These are phyloP conservation scores for Sapajus apella DNA, from an alignment of 2,113 vertebrate genomes.

Conservation along the genomic window DNA sequence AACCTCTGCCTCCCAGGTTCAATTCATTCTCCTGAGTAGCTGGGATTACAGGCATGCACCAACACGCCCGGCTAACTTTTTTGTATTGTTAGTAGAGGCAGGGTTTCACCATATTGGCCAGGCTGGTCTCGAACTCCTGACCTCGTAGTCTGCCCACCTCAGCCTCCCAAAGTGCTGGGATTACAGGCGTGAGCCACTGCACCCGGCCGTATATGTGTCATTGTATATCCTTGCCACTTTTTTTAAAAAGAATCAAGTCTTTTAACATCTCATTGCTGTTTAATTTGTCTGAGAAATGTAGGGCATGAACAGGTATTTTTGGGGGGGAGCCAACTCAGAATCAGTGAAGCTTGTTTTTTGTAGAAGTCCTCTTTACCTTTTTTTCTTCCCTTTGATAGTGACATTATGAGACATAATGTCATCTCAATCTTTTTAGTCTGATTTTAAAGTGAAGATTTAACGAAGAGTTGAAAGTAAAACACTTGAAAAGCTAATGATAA, in stretches of 20 bases:
- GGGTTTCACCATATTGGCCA: too few relatives aligned
- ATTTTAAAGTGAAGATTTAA: slow-evolving; percentile 39
- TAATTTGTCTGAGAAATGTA: slow-evolving; percentile 26
- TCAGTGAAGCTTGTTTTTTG: neutral
- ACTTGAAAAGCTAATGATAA: slow-evolving; percentile 5
- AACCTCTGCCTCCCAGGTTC: too few relatives aligned
- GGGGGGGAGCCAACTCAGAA: neutral
- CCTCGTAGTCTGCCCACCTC: too few relatives aligned
- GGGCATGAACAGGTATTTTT: neutral
- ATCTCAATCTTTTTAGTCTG: neutral
- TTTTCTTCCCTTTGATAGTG: neutral
- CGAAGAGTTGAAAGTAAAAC: slow-evolving; percentile 30
- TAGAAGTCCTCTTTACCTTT: neutral
- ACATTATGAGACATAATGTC: neutral
- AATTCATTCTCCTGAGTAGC: too few relatives aligned
- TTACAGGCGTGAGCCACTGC: too few relatives aligned
- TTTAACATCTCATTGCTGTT: neutral
- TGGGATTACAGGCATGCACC: too few relatives aligned
- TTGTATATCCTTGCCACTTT: neutral
- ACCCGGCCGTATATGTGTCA: neutral
- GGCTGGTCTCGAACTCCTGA: too few relatives aligned
- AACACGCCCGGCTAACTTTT: too few relatives aligned
- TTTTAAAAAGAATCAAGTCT: neutral
- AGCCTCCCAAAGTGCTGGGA: too few relatives aligned
- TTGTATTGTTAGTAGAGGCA: too few relatives aligned